These are phyloP conservation scores for Morone saxatilis DNA, from an alignment of 2,113 vertebrate genomes.

Conservation along the genomic window DNA sequence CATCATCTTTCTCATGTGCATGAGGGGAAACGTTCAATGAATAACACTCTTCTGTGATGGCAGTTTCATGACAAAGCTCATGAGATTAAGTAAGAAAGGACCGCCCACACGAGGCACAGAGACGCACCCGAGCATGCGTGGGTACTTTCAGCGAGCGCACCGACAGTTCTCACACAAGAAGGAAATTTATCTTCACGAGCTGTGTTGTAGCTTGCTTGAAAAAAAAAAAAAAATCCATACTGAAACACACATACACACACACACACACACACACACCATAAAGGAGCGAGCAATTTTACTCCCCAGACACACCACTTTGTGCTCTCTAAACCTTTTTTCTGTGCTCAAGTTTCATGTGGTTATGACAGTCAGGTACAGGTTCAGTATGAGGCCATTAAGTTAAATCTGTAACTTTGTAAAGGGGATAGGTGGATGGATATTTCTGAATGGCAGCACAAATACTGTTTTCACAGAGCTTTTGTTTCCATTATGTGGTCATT, in stretches of 20 bases:
- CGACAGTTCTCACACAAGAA: constrained; percentile 37
- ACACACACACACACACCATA: not conserved
- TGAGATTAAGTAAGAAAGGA: constrained; percentile 36
- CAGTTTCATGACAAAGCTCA: constrained; percentile 26
- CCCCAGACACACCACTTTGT: constrained; percentile 19
- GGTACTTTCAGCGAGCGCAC: constrained; percentile 17
- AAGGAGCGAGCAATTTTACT: constrained; percentile 6
- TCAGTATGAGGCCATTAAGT: not conserved
- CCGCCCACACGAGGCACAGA: constrained; percentile 25
- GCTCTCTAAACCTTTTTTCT: constrained; percentile 1
- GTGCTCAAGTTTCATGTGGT: not conserved
- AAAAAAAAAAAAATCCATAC: constrained; percentile 49
- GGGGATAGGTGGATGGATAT: no score
- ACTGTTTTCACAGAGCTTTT: not conserved
- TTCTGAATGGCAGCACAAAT: no score
- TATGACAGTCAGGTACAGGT: not conserved
- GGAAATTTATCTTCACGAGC: constrained; percentile 46
- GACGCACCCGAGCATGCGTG: constrained; percentile 17
- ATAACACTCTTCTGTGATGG: not conserved
- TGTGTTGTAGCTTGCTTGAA: not conserved
- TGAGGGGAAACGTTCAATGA: constrained; percentile 4
- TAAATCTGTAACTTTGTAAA: not conserved
- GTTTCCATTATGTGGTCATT: not conserved
- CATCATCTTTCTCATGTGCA: not conserved
- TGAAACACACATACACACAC: constrained; percentile 6